Percentiles rank a stretch among this genome's conserved stretches.
Evolutionary conservation across 2,797 vertebrate genomes (phyloP).

Genomic region (Lacerta bilineata): DNA sequence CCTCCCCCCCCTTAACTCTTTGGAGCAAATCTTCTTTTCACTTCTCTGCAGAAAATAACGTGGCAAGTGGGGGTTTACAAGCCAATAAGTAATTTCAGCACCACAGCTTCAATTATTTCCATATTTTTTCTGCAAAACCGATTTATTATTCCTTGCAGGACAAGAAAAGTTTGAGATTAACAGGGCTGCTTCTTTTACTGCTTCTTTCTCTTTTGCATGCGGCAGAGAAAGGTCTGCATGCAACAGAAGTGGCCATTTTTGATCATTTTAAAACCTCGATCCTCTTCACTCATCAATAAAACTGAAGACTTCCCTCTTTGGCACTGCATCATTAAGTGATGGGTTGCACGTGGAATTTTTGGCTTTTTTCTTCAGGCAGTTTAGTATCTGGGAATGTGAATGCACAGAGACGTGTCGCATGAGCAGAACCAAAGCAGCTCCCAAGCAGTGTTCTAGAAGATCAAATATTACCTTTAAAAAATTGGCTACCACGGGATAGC

Average conservation of each 20-base stretch:
- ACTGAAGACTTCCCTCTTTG: slow-evolving; percentile 22
- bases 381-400: background rate
- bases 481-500: background rate
- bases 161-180: fast-evolving
- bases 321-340: slow-evolving; percentile 2
- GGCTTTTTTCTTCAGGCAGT: background rate
- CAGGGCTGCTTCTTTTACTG: background rate
- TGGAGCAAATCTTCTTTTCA: background rate
- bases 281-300: background rate
- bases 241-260: background rate
- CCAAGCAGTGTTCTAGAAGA: background rate
- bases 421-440: background rate
- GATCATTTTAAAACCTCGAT: background rate
- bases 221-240: background rate
- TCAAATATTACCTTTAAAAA: slow-evolving; percentile 34
- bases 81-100: background rate
- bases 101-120: background rate
- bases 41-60: slow-evolving; percentile 13
- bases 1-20: background rate
- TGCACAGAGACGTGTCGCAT: background rate
- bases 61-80: slow-evolving; percentile 20
- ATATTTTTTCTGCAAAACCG: background rate
- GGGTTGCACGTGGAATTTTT: background rate
- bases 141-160: fast-evolving
- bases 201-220: background rate